Conservation (phyloP, 2,797 vertebrate genomes). For the Staurois parvus region DNA sequence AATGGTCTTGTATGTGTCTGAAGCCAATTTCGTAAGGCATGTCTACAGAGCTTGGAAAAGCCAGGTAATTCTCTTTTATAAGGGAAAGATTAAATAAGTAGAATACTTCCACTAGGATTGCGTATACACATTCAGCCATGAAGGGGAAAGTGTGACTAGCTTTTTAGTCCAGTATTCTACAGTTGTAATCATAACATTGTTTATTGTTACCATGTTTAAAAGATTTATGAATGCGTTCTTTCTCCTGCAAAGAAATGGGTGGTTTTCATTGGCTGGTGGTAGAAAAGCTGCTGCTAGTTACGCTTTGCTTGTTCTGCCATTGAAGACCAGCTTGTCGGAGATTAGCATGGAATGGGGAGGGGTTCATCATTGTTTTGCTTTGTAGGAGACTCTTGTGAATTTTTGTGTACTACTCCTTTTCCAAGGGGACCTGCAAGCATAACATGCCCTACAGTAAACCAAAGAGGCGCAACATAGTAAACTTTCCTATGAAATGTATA, state of each 20-base stretch:
- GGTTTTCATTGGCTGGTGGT: slow-evolving; percentile 5
- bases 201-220: slow-evolving; percentile 33
- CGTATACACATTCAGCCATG: neutral
- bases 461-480: neutral
- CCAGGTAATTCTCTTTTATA: slow-evolving; percentile 50
- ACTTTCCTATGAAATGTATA: neutral
- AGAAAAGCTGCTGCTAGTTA: neutral
- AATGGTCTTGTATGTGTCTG: slow-evolving; percentile 14
- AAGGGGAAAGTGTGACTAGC: slow-evolving; percentile 42
- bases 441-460: slow-evolving; percentile 15
- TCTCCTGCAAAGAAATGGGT: slow-evolving; percentile 16
- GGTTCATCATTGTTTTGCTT: neutral
- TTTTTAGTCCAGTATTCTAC: slow-evolving; percentile 9
- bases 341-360: slow-evolving; percentile 41
- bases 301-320: neutral
- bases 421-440: neutral
- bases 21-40: slow-evolving; percentile 26
- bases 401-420: slow-evolving; percentile 16
- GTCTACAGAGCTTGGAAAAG: slow-evolving; percentile 26
- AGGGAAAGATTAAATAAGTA: slow-evolving; percentile 56
- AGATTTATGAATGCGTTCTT: slow-evolving; percentile 45
- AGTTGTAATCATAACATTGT: slow-evolving; percentile 31
- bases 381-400: slow-evolving; percentile 27
- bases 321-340: slow-evolving; percentile 20
- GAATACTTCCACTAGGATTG: slow-evolving; percentile 45